Evolutionary conservation across 2,797 vertebrate species (phyloP).

Genomic region (Neosilurus hyrtlii): DNA sequence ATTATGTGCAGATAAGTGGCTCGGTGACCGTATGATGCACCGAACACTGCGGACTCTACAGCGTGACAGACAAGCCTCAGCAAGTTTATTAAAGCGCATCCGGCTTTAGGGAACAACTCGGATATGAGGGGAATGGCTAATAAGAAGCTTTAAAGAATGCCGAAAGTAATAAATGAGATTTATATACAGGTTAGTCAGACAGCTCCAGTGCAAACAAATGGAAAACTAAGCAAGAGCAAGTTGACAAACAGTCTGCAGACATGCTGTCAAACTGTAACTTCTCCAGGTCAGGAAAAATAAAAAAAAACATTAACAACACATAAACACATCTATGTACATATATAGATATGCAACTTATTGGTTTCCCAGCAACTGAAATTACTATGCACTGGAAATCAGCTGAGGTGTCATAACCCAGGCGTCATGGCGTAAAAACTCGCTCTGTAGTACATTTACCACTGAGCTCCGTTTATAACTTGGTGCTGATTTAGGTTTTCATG

Average conservation of each 20-base stretch:
- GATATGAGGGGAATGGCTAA: constrained; percentile 37
- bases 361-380: constrained; percentile 35
- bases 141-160: constrained; percentile 22
- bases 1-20: constrained; percentile 24
- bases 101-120: constrained; percentile 29
- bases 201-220: constrained; percentile 1
- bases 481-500: not conserved
- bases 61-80: constrained; percentile 22
- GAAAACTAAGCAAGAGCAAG: constrained; percentile 27
- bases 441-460: constrained; percentile 24
- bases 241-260: constrained; percentile 18
- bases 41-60: constrained; percentile 20
- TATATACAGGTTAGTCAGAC: constrained; percentile 16
- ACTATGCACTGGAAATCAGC: constrained; percentile 44
- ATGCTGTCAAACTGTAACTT: constrained; percentile 22
- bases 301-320: constrained; percentile 13
- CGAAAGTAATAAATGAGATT: constrained; percentile 34
- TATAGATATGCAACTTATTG: constrained; percentile 14
- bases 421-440: constrained; percentile 18
- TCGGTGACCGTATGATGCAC: constrained; percentile 31
- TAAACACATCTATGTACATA: not conserved
- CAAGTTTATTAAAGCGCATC: constrained; percentile 43
- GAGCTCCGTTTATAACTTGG: constrained; percentile 19
- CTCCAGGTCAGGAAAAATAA: not conserved
- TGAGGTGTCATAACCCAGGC: constrained; percentile 41